Evolutionary conservation across 2,113 vertebrate species (phyloP).

Genomic region (Callionymus lyra): DNA sequence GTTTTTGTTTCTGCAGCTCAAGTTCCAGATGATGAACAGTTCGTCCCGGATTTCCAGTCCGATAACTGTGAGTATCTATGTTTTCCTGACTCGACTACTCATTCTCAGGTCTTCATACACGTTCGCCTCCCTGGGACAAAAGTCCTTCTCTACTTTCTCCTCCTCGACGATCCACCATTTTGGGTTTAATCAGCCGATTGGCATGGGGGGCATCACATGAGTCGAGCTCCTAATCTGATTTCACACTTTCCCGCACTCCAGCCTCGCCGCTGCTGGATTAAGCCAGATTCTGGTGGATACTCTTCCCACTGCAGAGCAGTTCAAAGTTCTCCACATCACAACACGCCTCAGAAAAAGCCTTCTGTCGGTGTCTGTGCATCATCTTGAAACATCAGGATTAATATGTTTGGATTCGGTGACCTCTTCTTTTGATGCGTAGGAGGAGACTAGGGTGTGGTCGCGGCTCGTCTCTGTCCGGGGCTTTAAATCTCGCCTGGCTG

Average conservation of each 20-base stretch:
- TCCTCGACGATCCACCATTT: conserved; percentile 31
- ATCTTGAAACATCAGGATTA: background rate
- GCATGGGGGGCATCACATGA: conserved; percentile 62
- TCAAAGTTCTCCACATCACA: too few relatives aligned
- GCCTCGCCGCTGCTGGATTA: conserved; percentile 32
- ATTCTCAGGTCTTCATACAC: too few relatives aligned
- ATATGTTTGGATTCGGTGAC: background rate
- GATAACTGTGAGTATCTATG: conserved; percentile 95
- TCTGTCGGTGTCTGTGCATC: background rate
- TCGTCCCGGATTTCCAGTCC: conserved; percentile 96
- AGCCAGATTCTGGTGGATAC: conserved; percentile 36
- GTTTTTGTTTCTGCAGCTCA: conserved; percentile 66
- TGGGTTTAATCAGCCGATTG: conserved; percentile 62
- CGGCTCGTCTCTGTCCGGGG: conserved; percentile 14
- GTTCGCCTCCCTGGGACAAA: conserved; percentile 8
- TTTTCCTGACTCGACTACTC: too few relatives aligned
- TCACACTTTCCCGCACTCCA: conserved; percentile 60
- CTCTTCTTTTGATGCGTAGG: conserved; percentile 31
- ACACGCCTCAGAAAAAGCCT: background rate
- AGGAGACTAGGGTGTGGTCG: conserved; percentile 41
- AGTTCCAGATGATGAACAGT: conserved; percentile 95
- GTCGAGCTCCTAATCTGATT: conserved; percentile 66
- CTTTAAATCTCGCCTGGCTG: conserved; percentile 4
- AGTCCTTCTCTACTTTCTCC: conserved; percentile 4
- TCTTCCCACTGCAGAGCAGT: too few relatives aligned